Evolutionary conservation across 1,140 invertebrate species (phyloP), one percentile per base, ranked within the genome.

Genomic region (Dendrolimus punctatus): DNA sequence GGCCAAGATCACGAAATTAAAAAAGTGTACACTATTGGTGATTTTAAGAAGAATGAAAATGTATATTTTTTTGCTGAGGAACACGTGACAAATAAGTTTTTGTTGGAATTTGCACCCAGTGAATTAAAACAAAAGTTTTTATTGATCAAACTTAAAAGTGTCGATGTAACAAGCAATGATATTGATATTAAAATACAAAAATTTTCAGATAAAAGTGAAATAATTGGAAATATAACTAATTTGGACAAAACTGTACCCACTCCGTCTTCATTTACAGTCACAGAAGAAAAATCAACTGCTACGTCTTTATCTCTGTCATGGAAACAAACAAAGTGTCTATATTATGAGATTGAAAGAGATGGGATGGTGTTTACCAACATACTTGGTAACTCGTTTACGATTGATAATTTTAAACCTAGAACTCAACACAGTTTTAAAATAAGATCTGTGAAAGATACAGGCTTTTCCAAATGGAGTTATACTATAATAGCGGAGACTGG

Each of bases 311-410:
- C 51, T 40, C n/a, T 83, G 6, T 36, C 57, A 10, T 85, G 82
- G 82, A 57, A 69, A 0, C 6, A 42, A 39, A 67, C 10, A 43
- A 66, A 6, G 66, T 58, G 6, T 45, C 52, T 51, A 23, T 77
- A 70, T 23, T 23, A 23, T 54, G 82, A 85, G 71, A 74, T 85
- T 42, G 75, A 81, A 62, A 77, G 65, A 73, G 70, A 83, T 53
- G 71, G 64, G 6, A 40, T 45, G 38, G 51, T 77, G 44, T 77
- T 73, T 65, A 65, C 53, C 9, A 73, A 80, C 54, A 73, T 85
- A 6, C 61, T 39, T 51, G 61, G 58, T 9, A 56, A 54, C 6
- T 62, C 51, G 43, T 69, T 68, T 48, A 68, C 52, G n/a, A 80
- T 83, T 60, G 49, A 73, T n/a, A 57, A 62, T 53, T 66, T 79